A percentile compares a stretch with the other conserved stretches of the same genome.
Evolutionary conservation across 2,888 invertebrate genomes (phyloP).

Genomic region (Pammene fasciana): DNA sequence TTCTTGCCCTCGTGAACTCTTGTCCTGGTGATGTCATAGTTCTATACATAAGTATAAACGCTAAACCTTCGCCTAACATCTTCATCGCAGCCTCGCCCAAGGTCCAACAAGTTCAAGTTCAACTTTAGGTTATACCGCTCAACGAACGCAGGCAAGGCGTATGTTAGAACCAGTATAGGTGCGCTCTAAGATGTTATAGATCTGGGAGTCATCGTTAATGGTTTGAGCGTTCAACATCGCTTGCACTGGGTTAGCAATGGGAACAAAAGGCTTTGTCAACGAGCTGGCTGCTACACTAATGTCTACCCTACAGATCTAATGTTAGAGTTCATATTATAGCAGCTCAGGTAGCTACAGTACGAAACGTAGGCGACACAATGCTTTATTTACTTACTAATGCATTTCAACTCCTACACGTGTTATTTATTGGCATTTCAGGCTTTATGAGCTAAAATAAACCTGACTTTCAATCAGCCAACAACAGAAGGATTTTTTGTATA

Average conservation of each 20-base stretch:
- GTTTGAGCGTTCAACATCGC: neutral
- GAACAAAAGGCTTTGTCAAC: neutral
- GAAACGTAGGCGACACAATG: constrained; percentile 20
- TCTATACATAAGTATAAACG: neutral
- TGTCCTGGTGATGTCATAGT: neutral
- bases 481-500: too few species aligned
- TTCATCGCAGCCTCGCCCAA: constrained; percentile 30
- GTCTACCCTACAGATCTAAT: neutral
- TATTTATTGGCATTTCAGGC: neutral
- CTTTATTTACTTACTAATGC: constrained; percentile 17
- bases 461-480: too few species aligned
- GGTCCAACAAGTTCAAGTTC: constrained; percentile 37
- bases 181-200: too few species aligned
- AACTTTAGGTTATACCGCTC: constrained; percentile 5
- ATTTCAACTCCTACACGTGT: neutral
- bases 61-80: neutral
- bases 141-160: neutral
- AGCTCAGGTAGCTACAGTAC: neutral
- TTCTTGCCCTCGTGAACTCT: neutral
- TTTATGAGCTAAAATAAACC: too few species aligned
- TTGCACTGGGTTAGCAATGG: neutral
- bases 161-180: too few species aligned
- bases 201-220: neutral
- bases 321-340: neutral
- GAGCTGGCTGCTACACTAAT: neutral